Conservation (phyloP, 2,797 vertebrate genomes). For the Holocentrus rufus region DNA sequence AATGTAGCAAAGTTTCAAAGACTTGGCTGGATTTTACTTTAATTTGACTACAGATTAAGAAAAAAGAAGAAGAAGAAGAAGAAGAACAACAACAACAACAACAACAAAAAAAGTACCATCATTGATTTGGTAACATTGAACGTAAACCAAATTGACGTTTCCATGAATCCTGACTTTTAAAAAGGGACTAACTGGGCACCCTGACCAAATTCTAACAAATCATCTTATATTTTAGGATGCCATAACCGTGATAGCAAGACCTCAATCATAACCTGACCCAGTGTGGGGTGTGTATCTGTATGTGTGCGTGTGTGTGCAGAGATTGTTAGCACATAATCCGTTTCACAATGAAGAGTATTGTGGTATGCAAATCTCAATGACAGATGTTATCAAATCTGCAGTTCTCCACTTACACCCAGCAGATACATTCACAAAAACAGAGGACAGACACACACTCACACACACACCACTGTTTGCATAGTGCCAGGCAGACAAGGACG, state of each 20-base stretch:
- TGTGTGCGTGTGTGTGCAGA: constrained; percentile 18
- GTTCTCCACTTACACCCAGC: constrained; percentile 44
- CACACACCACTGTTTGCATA: constrained; percentile 20
- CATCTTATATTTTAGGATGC: constrained; percentile 34
- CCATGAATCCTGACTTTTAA: too few species aligned
- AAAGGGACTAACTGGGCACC: neutral
- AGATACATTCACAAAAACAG: constrained; percentile 21
- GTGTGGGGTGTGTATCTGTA: constrained; percentile 20
- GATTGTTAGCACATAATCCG: constrained; percentile 70
- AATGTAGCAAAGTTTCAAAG: neutral
- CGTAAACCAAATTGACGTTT: too few species aligned
- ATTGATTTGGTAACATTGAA: neutral
- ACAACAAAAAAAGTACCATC: too few species aligned
- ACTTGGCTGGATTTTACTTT: neutral
- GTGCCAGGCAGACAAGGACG: constrained; percentile 41
- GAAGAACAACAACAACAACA: too few species aligned
- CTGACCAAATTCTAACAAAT: neutral
- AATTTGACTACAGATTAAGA: neutral
- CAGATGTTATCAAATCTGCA: constrained; percentile 73
- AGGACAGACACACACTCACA: constrained; percentile 18
- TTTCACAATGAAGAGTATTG: constrained; percentile 67
- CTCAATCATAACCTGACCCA: constrained; percentile 38
- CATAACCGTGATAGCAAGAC: constrained; percentile 34
- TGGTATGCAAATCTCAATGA: constrained; percentile 62
- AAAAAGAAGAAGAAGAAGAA: too few species aligned